Evolutionary conservation across 2,888 invertebrate species (phyloP).

Genomic region (Calliphora vomitoria): DNA sequence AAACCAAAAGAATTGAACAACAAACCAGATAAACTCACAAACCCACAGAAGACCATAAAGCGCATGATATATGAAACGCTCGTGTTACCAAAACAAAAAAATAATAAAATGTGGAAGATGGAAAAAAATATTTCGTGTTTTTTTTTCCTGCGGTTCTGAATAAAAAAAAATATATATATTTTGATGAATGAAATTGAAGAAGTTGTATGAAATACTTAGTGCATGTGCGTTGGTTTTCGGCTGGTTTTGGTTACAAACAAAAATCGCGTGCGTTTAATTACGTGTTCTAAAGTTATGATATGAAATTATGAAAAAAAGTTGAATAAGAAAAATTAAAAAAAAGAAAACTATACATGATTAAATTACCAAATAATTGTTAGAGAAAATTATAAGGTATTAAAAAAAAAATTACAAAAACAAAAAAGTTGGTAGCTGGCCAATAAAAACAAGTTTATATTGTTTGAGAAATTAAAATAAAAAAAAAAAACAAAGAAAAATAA

Average conservation of each 20-base stretch:
- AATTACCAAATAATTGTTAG: constrained; percentile 39
- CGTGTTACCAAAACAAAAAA: constrained; percentile 42
- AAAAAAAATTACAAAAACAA: not conserved
- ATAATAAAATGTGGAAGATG: constrained; percentile 20
- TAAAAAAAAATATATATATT: constrained; percentile 36
- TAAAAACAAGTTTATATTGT: constrained; percentile 30
- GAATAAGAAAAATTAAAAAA: not conserved
- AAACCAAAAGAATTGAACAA: constrained; percentile 15
- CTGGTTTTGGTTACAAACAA: constrained; percentile 24
- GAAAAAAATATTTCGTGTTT: constrained; percentile 40
- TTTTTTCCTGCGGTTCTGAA: constrained; percentile 19
- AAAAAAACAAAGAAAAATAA: not conserved
- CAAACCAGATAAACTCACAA: constrained; percentile 17
- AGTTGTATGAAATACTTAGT: constrained; percentile 22
- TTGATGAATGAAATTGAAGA: constrained; percentile 61
- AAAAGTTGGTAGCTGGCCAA: not conserved
- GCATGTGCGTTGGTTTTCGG: constrained; percentile 38
- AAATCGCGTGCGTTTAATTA: constrained; percentile 69
- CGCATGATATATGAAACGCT: constrained; percentile 62
- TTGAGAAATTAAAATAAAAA: not conserved
- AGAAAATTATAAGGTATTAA: not conserved
- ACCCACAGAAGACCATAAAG: constrained; percentile 54
- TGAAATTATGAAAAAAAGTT: constrained; percentile 35
- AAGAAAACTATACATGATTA: constrained; percentile 19
- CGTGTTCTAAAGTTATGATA: constrained; percentile 17